phyloP scores from a whole-genome alignment of 2,113 vertebrate genomes.

The Baryphthengus martii region DNA sequence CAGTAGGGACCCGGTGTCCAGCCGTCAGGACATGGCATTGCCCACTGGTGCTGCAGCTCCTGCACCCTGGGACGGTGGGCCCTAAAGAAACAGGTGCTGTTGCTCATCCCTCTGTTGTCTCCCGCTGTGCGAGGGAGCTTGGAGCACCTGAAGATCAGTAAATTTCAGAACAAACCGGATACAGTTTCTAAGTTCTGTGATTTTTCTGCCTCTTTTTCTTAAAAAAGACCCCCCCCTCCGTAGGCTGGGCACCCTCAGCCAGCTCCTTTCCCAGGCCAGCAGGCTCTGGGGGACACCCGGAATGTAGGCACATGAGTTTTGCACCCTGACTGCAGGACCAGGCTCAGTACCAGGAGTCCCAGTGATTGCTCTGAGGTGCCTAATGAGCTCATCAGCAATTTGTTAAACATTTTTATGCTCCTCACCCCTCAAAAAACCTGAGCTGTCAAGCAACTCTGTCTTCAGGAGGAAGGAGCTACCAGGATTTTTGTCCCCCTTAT shows the following conservation, averaged over 20 bases:
- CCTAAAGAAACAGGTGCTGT: accelerated
- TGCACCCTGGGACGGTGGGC: accelerated
- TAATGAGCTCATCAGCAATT: not conserved
- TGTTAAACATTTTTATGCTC: not conserved
- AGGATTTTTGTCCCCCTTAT: not conserved
- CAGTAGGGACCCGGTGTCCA: accelerated
- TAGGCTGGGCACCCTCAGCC: not conserved
- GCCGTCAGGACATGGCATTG: not conserved
- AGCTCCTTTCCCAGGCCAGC: not conserved
- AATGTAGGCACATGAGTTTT: accelerated
- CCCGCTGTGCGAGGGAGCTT: too few species aligned
- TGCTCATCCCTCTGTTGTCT: too few species aligned
- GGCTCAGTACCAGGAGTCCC: not conserved
- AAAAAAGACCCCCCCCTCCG: too few species aligned
- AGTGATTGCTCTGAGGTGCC: not conserved
- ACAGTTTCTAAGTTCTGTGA: not conserved
- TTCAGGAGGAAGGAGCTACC: not conserved
- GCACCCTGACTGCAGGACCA: not conserved
- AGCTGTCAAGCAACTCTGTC: not conserved
- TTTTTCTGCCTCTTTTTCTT: not conserved
- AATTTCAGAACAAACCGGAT: not conserved
- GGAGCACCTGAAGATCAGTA: too few species aligned
- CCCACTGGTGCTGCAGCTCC: not conserved
- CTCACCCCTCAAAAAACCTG: not conserved
- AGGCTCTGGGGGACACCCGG: not conserved